Base-by-base conservation (phyloP, 2,797 vertebrate genomes). In the Vireo griseus region DNA sequence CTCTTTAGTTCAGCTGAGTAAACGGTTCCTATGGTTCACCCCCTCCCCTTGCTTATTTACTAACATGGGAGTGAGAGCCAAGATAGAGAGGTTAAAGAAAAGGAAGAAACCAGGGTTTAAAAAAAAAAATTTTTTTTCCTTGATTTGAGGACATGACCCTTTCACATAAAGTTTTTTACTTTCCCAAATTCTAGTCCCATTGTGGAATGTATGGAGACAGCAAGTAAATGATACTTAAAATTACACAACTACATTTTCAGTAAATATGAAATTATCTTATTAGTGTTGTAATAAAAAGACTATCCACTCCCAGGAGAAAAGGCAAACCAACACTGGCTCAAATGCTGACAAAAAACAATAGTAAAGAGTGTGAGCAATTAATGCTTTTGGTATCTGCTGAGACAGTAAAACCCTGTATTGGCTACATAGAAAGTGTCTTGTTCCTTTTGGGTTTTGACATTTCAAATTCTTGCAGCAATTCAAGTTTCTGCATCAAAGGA, bases 1-100 rank as follows among this genome's bases (percentile, higher is more conserved):
- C 92, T 89, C 94, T 78, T 76, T 57, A 90, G 91, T 96, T 97
- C 96, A 97, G 95, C 91, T 97, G 96, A 97, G 45, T 96, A 97
- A 97, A 97, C 45, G 65, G 76, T 92, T 79, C 59, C 47, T 92
- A 75, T 92, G 82, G 80, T 63, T 95, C 76, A 78, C 40, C 24
- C 42, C 17, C 14, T 78, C 33, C 62, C 65, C 80, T 91, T 89
- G 80, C 80, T 96, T 90, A 89, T 98, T 98, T 98, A 96, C 95
- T 96, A 97, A 97, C 92, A 96, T 54, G 31, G 94, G 48, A 92
- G 76, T 85, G 95, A 65, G 71, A 90, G 90, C 86, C 59, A 92
- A 86, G 67, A 96, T 61, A 95, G 50, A 90, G 55, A 84, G 51
- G 78, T 95, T 91, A 96, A 94, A 52, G 58, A 72, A 77, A 57